A percentile compares a stretch with the other conserved stretches of the same genome.
phyloP scores from a whole-genome alignment of 2,113 vertebrate genomes.

The Phyllopteryx taeniolatus region DNA sequence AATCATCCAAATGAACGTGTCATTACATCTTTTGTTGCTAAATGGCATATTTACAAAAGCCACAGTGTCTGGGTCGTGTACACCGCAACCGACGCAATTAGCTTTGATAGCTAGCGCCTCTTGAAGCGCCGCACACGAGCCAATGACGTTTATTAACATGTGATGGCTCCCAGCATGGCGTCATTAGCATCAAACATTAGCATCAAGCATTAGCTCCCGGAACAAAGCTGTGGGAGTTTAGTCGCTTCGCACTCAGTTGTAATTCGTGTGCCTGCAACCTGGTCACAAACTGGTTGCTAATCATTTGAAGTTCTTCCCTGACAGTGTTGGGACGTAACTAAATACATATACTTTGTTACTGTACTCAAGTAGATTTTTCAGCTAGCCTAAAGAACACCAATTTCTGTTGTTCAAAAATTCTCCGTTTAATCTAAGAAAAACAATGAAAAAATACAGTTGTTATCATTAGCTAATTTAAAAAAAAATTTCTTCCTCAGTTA shows the following conservation, averaged over 20 bases:
- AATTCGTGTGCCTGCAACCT: constrained; percentile 45
- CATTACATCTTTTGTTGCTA: constrained; percentile 59
- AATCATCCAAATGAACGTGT: constrained; percentile 14
- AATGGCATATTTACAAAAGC: constrained; percentile 69
- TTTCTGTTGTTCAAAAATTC: too few relatives aligned
- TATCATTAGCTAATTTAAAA: too few relatives aligned
- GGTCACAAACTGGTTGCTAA: too few relatives aligned
- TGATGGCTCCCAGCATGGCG: background rate
- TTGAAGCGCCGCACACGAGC: constrained; percentile 54
- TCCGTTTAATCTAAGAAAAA: too few relatives aligned
- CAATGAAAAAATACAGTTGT: too few relatives aligned
- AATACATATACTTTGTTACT: too few relatives aligned
- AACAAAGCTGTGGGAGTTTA: constrained; percentile 44
- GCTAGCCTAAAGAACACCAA: too few relatives aligned
- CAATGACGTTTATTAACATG: constrained; percentile 63
- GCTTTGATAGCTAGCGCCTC: constrained; percentile 54
- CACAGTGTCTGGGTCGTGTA: constrained; percentile 46
- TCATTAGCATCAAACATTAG: constrained; percentile 47
- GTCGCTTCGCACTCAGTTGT: constrained; percentile 39
- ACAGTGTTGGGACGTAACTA: too few relatives aligned
- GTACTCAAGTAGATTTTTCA: too few relatives aligned
- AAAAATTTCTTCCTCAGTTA: too few relatives aligned
- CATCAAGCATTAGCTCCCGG: constrained; percentile 38
- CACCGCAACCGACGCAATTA: constrained; percentile 62
- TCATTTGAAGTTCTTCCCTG: too few relatives aligned